Evolutionary conservation across 2,888 invertebrate genomes (phyloP).

Genomic region (Mimas tiliae): DNA sequence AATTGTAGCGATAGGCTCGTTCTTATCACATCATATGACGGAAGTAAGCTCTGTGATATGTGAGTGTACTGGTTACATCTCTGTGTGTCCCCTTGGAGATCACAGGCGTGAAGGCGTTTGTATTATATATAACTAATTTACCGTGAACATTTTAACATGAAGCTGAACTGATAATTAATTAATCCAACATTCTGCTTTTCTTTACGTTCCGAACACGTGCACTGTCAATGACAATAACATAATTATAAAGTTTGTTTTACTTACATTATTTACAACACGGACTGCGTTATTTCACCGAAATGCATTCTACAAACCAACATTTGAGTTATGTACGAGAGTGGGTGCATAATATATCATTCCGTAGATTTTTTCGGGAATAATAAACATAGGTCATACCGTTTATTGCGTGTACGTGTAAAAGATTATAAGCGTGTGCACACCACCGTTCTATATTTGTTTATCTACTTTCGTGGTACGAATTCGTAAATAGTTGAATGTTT

Average conservation of each 20-base stretch:
- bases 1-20: too few species aligned
- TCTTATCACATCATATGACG: too few species aligned
- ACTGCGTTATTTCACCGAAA: conserved; percentile 26
- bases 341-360: conserved; percentile 29
- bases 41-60: too few species aligned
- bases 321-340: conserved; percentile 28
- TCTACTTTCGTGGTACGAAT: conserved; percentile 27
- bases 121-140: too few species aligned
- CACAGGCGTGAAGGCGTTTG: too few species aligned
- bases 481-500: conserved; percentile 29
- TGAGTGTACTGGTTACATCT: too few species aligned
- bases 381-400: conserved; percentile 26
- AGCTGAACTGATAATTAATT: background rate
- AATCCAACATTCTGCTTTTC: background rate
- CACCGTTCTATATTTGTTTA: conserved; percentile 27
- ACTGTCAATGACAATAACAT: conserved; percentile 27
- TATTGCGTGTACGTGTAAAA: conserved; percentile 28
- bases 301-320: conserved; percentile 14
- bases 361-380: conserved; percentile 27
- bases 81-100: too few species aligned
- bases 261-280: conserved; percentile 25
- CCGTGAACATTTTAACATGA: background rate
- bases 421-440: conserved; percentile 29
- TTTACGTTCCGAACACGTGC: background rate
- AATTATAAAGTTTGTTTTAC: conserved; percentile 27